phyloP scores from a whole-genome alignment of 2,113 vertebrate species.

The Leptosomus discolor region DNA sequence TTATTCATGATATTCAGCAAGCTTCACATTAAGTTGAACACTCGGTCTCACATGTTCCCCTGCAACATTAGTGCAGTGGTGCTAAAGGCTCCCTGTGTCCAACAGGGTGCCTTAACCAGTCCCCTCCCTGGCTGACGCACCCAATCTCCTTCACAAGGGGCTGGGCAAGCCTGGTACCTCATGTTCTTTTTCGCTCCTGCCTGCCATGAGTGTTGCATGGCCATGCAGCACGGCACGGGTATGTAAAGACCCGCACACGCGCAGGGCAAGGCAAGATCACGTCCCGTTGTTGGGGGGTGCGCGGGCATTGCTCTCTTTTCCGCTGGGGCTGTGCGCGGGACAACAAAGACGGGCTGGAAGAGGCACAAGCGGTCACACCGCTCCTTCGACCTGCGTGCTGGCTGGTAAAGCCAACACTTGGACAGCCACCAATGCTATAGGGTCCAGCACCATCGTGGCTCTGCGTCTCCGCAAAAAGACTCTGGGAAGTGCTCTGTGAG shows the following conservation, averaged over 20 bases:
- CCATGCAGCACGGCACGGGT: accelerated
- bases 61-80: background rate
- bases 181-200: background rate
- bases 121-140: background rate
- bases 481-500: background rate
- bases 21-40: background rate
- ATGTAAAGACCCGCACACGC: accelerated
- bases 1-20: background rate
- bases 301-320: too few relatives aligned
- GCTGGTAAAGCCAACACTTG: background rate
- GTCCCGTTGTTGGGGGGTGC: accelerated
- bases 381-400: accelerated
- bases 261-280: background rate
- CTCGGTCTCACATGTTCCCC: background rate
- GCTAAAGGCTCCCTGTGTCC: background rate
- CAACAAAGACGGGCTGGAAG: background rate
- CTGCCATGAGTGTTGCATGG: accelerated
- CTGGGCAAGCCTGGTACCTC: background rate
- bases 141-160: background rate
- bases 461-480: background rate
- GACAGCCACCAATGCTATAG: background rate
- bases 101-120: background rate
- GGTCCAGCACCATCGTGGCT: background rate
- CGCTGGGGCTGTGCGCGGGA: background rate
- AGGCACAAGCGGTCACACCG: background rate